A percentile compares a stretch with the other conserved stretches of the same genome.
Evolutionary conservation across 2,888 invertebrate genomes (phyloP).

Genomic region (Aporophyla nigra): DNA sequence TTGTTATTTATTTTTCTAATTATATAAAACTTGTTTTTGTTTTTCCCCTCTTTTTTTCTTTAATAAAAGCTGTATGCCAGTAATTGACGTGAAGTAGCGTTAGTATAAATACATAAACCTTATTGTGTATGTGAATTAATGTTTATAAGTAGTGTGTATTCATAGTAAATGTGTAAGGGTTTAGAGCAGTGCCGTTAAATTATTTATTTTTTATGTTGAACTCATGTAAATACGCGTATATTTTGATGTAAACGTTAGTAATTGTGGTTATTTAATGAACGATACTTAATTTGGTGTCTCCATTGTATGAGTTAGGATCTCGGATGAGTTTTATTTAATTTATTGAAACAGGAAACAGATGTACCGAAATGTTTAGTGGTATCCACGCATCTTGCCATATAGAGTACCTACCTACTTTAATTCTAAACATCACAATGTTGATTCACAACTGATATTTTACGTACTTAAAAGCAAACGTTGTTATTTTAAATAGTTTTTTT

Average conservation of each 20-base stretch:
- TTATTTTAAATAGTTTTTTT: slow-evolving; percentile 72
- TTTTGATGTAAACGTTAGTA: slow-evolving; percentile 87
- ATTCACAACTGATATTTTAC: slow-evolving; percentile 57
- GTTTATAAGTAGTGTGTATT: slow-evolving; percentile 85
- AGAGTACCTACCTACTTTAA: slow-evolving; percentile 61
- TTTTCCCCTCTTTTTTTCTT: slow-evolving; percentile 72
- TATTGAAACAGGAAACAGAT: slow-evolving; percentile 73
- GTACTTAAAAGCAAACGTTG: slow-evolving; percentile 69
- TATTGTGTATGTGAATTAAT: slow-evolving; percentile 84
- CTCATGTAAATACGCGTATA: slow-evolving; percentile 88
- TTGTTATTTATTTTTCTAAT: slow-evolving; percentile 90
- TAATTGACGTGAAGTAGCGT: slow-evolving; percentile 83
- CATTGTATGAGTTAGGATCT: slow-evolving; percentile 81
- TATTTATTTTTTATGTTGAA: slow-evolving; percentile 91
- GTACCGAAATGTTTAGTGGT: slow-evolving; percentile 61
- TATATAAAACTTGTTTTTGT: slow-evolving; percentile 82
- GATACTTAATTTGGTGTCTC: slow-evolving; percentile 78
- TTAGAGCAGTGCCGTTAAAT: slow-evolving; percentile 87
- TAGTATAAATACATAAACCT: slow-evolving; percentile 75
- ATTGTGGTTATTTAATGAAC: slow-evolving; percentile 87
- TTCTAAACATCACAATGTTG: slow-evolving; percentile 61
- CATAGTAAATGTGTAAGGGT: slow-evolving; percentile 87
- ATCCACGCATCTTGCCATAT: slow-evolving; percentile 73
- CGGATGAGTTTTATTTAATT: slow-evolving; percentile 80
- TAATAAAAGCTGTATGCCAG: slow-evolving; percentile 86